Evolutionary conservation across 2,797 vertebrate species (phyloP), one percentile per base, ranked within the genome.

Genomic region (Aotus griseimembra): DNA sequence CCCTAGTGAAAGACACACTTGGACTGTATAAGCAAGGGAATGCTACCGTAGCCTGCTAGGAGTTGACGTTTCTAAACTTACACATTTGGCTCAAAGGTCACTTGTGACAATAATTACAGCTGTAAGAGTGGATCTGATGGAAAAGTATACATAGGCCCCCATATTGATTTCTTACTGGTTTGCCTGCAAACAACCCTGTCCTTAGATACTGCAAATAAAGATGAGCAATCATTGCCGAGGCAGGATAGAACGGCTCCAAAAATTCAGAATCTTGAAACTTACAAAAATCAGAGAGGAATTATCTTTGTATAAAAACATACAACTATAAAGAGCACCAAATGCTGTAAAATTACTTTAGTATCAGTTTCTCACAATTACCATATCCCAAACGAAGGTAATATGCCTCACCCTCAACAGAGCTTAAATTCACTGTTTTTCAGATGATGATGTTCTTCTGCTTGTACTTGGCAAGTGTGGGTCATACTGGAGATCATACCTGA

Each of bases 51-150:
- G 67, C 30, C 36, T 85, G 90, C 67, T 77, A 75, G 67, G 48
- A 28, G 70, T 4, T 77, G 77, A 84, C 22, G 8, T 94, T 88
- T 94, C 88, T 96, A 92, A 94, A 96, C 48, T 94, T 82, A 94
- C 89, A 84, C 46, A 90, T 84, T 95, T 87, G 24, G 55, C 75
- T 89, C 70, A 77, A 97, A 94, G 82, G 79, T 92, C 90, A 94
- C 64, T 73, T 0, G 2, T 86, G 61, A 97, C 95, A 81, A 75
- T 13, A 50, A 91, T 73, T 97, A 36, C 1, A 0, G 36, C 28
- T 93, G 72, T 92, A n/a, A 55, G 76, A 79, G 57, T 7, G 14
- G 84, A 90, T 36, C 79, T 57, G 52, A 86, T 72, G 17, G 75
- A 67, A 94, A 79, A 73, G 44, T 88, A 76, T 93, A 95, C 73